Evolutionary conservation across 30 jellyfish, hydroid and myxozoan genomes (phyloP), one percentile per base, ranked within the genome.

Genomic region (Aurelia sp.): DNA sequence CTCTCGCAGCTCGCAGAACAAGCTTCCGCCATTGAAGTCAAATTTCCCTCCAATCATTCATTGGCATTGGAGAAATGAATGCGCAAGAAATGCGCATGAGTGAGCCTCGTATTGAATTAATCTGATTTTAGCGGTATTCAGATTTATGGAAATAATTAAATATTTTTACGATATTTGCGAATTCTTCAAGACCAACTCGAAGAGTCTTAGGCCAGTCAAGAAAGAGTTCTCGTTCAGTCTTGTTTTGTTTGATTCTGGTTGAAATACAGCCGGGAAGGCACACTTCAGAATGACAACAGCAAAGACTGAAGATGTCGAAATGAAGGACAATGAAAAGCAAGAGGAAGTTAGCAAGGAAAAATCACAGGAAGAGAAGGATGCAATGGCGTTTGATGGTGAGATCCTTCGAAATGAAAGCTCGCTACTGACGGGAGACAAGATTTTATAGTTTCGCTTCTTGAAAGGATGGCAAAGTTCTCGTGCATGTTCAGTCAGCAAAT

Each of bases 301-400:
- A 71, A 85, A 59, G 53, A 21, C 78, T 12, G 89, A 71, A 41
- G 98, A 92, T 71, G 91, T 92, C 66, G 97, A 92, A 65, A 92
- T 92, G 98, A 77, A 68, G 31, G 96, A 76, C n/a, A 94, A 84
- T 5, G 92, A 68, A 47, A 74, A 74, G 55, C 61, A 86, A n/a
- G 70, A 88, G 53, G 86, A 23, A 13, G 83, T 53, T 11, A 58
- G 23, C 59, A 71, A 76, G 12, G 96, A 87, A 57, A 73, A 86
- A 69, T 47, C 97, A 18, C 97, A 73, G 70, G 97, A 86, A 66
- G 98, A 92, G 66, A 74, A 84, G 53, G 92, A 92, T 69, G 92
- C 92, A 48, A 37, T 86, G 16, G 66, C 97, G 4, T 87, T 71
- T 87, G 98, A 92, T 52, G 96, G 96, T 87, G 61, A 44, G 55